Conservation (phyloP, 2,797 vertebrate species). For the Telmatherina bonti region DNA sequence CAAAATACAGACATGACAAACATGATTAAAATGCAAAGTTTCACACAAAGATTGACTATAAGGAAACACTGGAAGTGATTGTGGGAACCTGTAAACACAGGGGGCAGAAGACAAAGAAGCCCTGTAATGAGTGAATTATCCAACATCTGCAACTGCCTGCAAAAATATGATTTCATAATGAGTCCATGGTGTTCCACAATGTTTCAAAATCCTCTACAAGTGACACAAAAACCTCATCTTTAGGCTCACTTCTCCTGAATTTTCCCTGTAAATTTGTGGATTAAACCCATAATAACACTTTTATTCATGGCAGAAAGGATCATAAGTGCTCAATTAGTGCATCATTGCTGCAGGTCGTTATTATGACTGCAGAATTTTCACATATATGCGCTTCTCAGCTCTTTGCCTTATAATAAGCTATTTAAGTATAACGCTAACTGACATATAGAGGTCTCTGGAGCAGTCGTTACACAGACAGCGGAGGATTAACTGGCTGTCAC, state of each 20-base stretch:
- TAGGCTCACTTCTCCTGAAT: conserved; percentile 26
- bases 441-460: conserved; percentile 77
- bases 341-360: conserved; percentile 73
- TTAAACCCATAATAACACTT: conserved; percentile 62
- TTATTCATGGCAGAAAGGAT: conserved; percentile 32
- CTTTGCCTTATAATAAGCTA: conserved; percentile 58
- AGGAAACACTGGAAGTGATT: conserved; percentile 23
- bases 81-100: conserved; percentile 32
- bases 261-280: conserved; percentile 38
- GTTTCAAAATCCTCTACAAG: conserved; percentile 23
- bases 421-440: conserved; percentile 80
- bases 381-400: conserved; percentile 58
- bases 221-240: conserved; percentile 21
- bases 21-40: conserved; percentile 15
- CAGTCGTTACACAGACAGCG: conserved; percentile 66
- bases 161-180: conserved; percentile 58
- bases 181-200: conserved; percentile 36
- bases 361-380: conserved; percentile 63
- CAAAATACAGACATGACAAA: conserved; percentile 18
- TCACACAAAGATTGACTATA: conserved; percentile 1
- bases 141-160: conserved; percentile 60
- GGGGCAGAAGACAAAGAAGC: conserved; percentile 28
- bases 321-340: conserved; percentile 71
- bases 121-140: conserved; percentile 59
- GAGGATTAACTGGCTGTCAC: conserved; percentile 73